These are phyloP conservation scores for Serrognathus titanus DNA, from an alignment of 2,888 invertebrate species.

Conservation along the genomic window DNA sequence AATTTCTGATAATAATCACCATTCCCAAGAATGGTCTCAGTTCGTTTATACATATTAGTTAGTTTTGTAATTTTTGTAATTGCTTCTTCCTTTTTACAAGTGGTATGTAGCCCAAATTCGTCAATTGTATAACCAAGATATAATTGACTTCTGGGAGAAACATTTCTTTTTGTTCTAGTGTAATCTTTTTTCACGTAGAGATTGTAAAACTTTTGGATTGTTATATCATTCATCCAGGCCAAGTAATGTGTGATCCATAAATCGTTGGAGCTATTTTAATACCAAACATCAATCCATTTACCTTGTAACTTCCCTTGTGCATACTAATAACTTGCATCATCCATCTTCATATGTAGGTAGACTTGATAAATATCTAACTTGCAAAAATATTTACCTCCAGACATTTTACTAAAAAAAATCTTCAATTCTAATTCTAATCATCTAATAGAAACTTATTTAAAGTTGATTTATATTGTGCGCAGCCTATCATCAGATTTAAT, in stretches of 20 bases:
- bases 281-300: conserved; percentile 34
- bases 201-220: conserved; percentile 24
- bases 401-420: conserved; percentile 22
- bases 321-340: conserved; percentile 23
- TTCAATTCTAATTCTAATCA: conserved; percentile 25
- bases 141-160: conserved; percentile 23
- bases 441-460: conserved; percentile 33
- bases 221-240: conserved; percentile 31
- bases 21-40: neutral
- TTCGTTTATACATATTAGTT: no score
- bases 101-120: conserved; percentile 11
- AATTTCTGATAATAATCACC: neutral
- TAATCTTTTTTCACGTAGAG: conserved; percentile 8
- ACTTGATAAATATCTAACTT: conserved; percentile 22
- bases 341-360: conserved; percentile 23
- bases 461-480: conserved; percentile 9
- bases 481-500: no score
- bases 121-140: conserved; percentile 25
- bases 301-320: conserved; percentile 33
- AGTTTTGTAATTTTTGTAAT: no score
- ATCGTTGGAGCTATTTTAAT: conserved; percentile 32
- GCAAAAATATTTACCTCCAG: conserved; percentile 21
- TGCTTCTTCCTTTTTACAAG: conserved; percentile 1
- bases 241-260: conserved; percentile 35
- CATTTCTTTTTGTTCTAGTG: conserved; percentile 21